Percentiles rank a stretch among this genome's conserved stretches.
Evolutionary conservation across 2,888 invertebrate genomes (phyloP).

Genomic region (Hirtodrosophila trivittata): DNA sequence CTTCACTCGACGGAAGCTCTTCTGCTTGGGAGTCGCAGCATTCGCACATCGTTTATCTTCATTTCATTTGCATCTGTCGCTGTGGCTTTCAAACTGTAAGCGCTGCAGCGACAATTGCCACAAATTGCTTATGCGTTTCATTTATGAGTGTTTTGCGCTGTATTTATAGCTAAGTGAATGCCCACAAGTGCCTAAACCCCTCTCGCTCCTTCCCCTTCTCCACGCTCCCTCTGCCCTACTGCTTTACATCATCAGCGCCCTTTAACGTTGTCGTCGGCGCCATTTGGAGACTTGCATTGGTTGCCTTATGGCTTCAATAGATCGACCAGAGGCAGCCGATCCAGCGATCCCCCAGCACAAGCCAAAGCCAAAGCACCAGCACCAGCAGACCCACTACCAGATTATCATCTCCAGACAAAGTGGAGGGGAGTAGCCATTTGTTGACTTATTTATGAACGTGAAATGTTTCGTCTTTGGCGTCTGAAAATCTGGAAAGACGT

Average conservation of each 20-base stretch:
- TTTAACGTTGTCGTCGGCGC: slow-evolving; percentile 26
- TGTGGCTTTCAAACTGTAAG: slow-evolving; percentile 50
- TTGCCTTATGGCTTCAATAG: slow-evolving; percentile 52
- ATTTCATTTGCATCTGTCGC: slow-evolving; percentile 58
- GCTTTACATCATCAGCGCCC: background rate
- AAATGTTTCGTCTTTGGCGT: slow-evolving; percentile 13
- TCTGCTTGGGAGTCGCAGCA: slow-evolving; percentile 21
- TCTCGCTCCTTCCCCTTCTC: background rate
- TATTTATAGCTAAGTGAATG: slow-evolving; percentile 65
- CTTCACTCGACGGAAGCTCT: background rate
- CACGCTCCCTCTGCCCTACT: background rate
- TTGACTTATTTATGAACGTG: slow-evolving; percentile 49
- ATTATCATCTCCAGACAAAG: background rate
- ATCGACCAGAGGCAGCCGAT: background rate
- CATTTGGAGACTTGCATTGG: slow-evolving; percentile 50
- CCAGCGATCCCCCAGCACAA: background rate
- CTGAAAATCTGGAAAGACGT: slow-evolving; percentile 28
- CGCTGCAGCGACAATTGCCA: slow-evolving; percentile 65
- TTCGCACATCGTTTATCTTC: slow-evolving; percentile 64
- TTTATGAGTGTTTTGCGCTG: slow-evolving; percentile 32
- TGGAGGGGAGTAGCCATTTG: slow-evolving; percentile 13
- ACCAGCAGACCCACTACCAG: slow-evolving; percentile 10
- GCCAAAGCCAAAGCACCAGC: background rate
- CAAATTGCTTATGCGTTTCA: slow-evolving; percentile 66
- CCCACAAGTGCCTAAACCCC: slow-evolving; percentile 57